Conservation (phyloP, 2,113 vertebrate genomes). For the Chiloscyllium plagiosum region DNA sequence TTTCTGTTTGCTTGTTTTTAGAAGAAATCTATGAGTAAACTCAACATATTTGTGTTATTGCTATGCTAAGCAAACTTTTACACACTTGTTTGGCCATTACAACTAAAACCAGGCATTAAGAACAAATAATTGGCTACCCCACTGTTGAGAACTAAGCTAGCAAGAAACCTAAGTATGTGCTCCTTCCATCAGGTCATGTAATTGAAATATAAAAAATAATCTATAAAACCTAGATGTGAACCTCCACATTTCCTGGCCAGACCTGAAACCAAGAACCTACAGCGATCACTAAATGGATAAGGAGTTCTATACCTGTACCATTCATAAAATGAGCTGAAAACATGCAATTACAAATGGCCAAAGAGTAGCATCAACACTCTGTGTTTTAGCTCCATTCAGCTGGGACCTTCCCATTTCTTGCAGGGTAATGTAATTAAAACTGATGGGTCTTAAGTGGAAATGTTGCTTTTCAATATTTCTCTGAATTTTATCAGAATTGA, state of each 20-base stretch:
- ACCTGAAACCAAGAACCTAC: background rate
- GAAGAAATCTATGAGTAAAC: background rate
- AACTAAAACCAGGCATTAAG: background rate
- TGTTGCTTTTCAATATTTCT: background rate
- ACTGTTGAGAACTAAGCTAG: background rate
- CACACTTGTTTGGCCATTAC: background rate
- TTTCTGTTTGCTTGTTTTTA: background rate
- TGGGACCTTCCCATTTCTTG: background rate
- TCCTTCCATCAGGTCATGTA: background rate
- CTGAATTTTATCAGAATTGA: background rate
- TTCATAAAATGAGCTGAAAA: background rate
- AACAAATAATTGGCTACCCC: background rate
- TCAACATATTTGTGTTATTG: background rate
- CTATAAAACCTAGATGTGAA: background rate
- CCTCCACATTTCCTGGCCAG: background rate
- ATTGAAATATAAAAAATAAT: background rate
- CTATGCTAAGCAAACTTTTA: background rate
- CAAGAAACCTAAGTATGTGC: background rate
- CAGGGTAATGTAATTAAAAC: background rate
- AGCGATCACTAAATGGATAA: background rate
- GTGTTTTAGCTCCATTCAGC: background rate
- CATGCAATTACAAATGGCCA: background rate
- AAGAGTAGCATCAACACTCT: background rate
- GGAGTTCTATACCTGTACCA: background rate
- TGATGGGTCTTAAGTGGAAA: background rate